A percentile compares a stretch with the other conserved stretches of the same genome.
These are phyloP conservation scores for Silurus asotus DNA, from an alignment of 2,113 vertebrate genomes.

Conservation along the genomic window DNA sequence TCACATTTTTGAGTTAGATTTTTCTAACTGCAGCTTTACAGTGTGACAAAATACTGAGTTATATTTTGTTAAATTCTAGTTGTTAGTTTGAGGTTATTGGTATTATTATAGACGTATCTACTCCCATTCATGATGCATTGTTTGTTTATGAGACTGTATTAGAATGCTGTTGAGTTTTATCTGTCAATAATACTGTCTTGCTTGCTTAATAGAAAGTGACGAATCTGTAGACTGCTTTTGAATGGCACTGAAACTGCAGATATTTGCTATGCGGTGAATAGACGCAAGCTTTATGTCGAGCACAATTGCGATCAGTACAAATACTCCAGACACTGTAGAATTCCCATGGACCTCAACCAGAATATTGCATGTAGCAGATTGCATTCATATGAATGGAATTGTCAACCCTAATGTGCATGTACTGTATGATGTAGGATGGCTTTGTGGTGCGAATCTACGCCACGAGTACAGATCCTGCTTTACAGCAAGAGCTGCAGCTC, in stretches of 20 bases:
- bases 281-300: not conserved
- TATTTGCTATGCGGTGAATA: not conserved
- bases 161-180: not conserved
- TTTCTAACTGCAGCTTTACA: not conserved
- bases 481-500: constrained; percentile 97
- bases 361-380: not conserved
- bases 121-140: not conserved
- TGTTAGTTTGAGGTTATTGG: not conserved
- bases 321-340: not conserved
- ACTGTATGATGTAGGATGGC: constrained; percentile 79
- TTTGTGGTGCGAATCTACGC: constrained; percentile 98
- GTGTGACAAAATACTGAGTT: not conserved
- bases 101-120: not conserved
- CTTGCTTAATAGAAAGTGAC: not conserved
- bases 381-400: not conserved
- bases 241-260: not conserved
- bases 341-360: not conserved
- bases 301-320: not conserved
- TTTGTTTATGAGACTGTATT: not conserved
- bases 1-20: too few species aligned
- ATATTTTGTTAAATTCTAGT: not conserved
- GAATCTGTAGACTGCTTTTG: not conserved
- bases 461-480: constrained; percentile 90
- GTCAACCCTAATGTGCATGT: constrained; percentile 10
- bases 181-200: not conserved